These are phyloP conservation scores for Conomelus anceps DNA, from an alignment of 2,888 invertebrate species.

Conservation along the genomic window DNA sequence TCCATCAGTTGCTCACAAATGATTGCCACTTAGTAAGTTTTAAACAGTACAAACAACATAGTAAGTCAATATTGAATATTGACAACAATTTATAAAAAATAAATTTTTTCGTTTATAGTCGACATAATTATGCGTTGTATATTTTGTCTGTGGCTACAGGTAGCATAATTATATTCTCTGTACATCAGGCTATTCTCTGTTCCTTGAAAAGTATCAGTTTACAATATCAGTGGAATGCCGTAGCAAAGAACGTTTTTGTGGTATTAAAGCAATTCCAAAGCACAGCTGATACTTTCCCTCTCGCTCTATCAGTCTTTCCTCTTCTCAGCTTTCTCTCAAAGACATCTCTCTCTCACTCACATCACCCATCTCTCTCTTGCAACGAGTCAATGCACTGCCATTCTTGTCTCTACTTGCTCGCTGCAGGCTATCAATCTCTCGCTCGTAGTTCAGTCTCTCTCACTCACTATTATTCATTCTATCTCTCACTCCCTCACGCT, in stretches of 20 bases:
- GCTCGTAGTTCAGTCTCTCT: neutral
- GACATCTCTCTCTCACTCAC: conserved; percentile 1
- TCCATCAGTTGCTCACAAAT: too few relatives aligned
- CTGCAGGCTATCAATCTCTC: neutral
- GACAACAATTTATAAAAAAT: too few relatives aligned
- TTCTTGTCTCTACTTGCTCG: neutral
- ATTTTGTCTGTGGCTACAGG: too few relatives aligned
- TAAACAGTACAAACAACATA: too few relatives aligned
- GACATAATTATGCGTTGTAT: too few relatives aligned
- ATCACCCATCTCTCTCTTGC: conserved; percentile 8
- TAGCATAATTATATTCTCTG: too few relatives aligned
- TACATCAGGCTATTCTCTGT: neutral
- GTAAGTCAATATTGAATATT: too few relatives aligned
- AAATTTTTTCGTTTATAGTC: too few relatives aligned
- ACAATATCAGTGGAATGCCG: too few relatives aligned
- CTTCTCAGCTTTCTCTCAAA: neutral
- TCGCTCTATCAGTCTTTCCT: neutral
- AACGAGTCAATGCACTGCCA: conserved; percentile 16
- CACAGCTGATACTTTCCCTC: neutral
- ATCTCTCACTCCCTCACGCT: neutral
- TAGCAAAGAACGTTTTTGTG: too few relatives aligned
- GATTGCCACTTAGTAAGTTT: too few relatives aligned
- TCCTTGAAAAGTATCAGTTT: too few relatives aligned
- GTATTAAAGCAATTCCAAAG: neutral
- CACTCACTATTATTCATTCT: neutral